Percentiles rank a stretch among this genome's conserved stretches.
Conservation (phyloP, 2,888 invertebrate species). For the Xanthia icteritia region DNA sequence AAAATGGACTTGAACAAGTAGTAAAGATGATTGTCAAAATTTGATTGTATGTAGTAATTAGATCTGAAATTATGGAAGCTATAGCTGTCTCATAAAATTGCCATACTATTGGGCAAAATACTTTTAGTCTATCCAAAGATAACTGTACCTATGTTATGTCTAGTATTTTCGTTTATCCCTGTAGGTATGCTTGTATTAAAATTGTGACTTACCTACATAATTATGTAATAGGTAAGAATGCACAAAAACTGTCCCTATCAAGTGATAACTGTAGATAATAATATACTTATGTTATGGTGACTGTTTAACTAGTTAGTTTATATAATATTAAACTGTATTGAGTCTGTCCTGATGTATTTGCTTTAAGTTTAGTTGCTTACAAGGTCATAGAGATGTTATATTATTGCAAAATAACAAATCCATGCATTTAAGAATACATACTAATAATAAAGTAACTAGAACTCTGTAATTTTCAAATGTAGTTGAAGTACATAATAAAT, state of each 20-base stretch:
- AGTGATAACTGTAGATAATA: constrained; percentile 52
- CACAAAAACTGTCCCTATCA: constrained; percentile 57
- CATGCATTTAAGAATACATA: constrained; percentile 38
- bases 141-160: constrained; percentile 26
- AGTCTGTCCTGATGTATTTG: constrained; percentile 17
- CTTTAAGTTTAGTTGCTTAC: constrained; percentile 18
- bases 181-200: constrained; percentile 20
- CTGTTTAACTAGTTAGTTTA: constrained; percentile 31
- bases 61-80: constrained; percentile 51
- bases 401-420: constrained; percentile 7
- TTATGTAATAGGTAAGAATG: constrained; percentile 38
- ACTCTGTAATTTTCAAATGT: constrained; percentile 20
- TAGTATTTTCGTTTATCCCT: constrained; percentile 39
- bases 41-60: constrained; percentile 23
- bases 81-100: constrained; percentile 17
- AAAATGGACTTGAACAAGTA: constrained; percentile 21
- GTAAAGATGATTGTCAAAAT: constrained; percentile 11
- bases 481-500: constrained; percentile 4
- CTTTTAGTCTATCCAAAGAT: constrained; percentile 51
- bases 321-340: constrained; percentile 12
- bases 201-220: constrained; percentile 24
- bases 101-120: constrained; percentile 32
- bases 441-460: background rate
- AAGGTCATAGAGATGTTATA: constrained; percentile 6
- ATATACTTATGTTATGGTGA: constrained; percentile 31